phyloP scores from a whole-genome alignment of 2,888 invertebrate genomes.

The Melieria picta region DNA sequence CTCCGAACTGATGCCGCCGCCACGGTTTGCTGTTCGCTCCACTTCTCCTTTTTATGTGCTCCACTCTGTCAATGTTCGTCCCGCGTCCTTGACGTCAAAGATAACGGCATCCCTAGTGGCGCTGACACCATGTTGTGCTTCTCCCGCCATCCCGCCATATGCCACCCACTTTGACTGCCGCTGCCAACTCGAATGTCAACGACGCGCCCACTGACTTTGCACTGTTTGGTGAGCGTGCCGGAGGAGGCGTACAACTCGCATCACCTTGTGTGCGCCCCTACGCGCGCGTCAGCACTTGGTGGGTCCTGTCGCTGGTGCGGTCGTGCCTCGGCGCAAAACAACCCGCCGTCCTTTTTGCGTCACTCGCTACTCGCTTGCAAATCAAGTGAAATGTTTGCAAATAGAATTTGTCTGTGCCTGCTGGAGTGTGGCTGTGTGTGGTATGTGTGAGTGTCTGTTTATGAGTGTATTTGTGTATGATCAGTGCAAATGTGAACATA shows the following conservation, averaged over 20 bases:
- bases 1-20: too few relatives aligned
- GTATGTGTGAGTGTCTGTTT: constrained; percentile 16
- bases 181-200: constrained; percentile 26
- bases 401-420: constrained; percentile 65
- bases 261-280: too few relatives aligned
- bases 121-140: too few relatives aligned
- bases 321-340: background rate
- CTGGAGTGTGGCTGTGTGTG: constrained; percentile 52
- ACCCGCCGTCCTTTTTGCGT: constrained; percentile 8
- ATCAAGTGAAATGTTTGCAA: constrained; percentile 66
- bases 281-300: background rate
- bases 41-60: too few relatives aligned
- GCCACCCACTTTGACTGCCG: background rate
- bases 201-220: constrained; percentile 26
- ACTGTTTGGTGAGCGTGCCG: constrained; percentile 21
- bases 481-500: constrained; percentile 65
- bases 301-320: background rate
- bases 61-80: background rate
- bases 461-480: constrained; percentile 51
- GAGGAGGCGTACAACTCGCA: too few relatives aligned
- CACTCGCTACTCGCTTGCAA: constrained; percentile 59
- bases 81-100: constrained; percentile 14
- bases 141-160: too few relatives aligned
- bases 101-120: too few relatives aligned
- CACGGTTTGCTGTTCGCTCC: too few relatives aligned